A percentile compares a stretch with the other conserved stretches of the same genome.
Evolutionary conservation across 2,888 invertebrate species (phyloP).

Genomic region (Coelopa pilipes): DNA sequence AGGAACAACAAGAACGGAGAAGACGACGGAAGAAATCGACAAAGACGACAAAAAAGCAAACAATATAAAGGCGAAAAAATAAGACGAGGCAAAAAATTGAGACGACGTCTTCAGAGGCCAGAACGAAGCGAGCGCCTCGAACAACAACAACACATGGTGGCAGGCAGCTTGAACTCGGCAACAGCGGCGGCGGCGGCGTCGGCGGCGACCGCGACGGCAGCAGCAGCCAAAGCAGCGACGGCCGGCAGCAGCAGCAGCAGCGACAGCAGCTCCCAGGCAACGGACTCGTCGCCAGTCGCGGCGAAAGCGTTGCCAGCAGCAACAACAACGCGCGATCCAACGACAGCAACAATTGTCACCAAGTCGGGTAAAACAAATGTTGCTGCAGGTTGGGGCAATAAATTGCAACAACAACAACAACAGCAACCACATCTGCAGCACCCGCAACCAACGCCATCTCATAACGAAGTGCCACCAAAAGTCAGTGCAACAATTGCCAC

Average conservation of each 20-base stretch:
- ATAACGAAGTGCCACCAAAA: too few relatives aligned
- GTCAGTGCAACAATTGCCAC: too few relatives aligned
- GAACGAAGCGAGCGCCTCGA: neutral
- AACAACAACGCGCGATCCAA: neutral
- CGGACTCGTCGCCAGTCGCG: conserved; percentile 8
- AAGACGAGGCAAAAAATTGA: too few relatives aligned
- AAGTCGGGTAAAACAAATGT: conserved; percentile 29
- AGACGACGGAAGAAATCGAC: too few relatives aligned
- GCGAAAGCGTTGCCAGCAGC: conserved; percentile 6
- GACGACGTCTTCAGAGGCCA: too few relatives aligned
- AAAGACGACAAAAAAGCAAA: too few relatives aligned
- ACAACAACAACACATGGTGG: conserved; percentile 33
- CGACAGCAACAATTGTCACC: too few relatives aligned
- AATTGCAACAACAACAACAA: conserved; percentile 31
- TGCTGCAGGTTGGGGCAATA: conserved; percentile 32
- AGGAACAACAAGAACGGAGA: too few relatives aligned
- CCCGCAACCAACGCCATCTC: too few relatives aligned
- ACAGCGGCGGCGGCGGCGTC: conserved; percentile 11
- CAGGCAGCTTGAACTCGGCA: conserved; percentile 19
- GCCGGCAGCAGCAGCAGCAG: neutral
- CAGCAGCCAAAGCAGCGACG: neutral
- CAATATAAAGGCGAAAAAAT: too few relatives aligned
- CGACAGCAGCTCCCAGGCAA: conserved; percentile 4
- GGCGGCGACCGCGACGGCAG: conserved; percentile 9
- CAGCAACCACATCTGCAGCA: conserved; percentile 14